phyloP scores from a whole-genome alignment of 2,113 vertebrate genomes.

The Cyanoramphus novaezelandiae region DNA sequence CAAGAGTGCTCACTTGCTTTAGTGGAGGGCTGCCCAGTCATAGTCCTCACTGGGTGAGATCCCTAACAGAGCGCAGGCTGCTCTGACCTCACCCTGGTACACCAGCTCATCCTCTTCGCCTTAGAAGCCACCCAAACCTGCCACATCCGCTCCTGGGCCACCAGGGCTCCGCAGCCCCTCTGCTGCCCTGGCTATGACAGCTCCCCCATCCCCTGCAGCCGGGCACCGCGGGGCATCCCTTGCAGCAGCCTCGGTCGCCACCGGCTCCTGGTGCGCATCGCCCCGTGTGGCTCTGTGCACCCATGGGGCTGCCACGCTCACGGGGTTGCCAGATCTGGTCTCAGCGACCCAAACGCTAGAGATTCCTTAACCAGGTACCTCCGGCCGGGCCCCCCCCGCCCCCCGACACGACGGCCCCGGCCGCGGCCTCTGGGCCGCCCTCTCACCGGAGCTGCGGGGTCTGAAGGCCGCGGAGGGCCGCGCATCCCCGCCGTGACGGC shows the following conservation, averaged over 20 bases:
- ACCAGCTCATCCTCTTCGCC: background rate
- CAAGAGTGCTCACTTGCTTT: background rate
- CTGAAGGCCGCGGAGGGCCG: background rate
- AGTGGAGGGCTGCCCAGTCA: too few species aligned
- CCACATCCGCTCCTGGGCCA: background rate
- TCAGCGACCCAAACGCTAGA: background rate
- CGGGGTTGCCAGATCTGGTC: background rate
- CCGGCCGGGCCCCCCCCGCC: background rate
- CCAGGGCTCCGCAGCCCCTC: background rate
- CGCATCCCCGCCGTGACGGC: background rate
- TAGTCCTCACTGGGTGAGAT: fast-evolving
- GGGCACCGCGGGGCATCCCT: background rate
- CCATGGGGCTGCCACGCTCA: background rate
- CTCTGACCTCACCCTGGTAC: background rate
- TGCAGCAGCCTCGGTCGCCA: background rate
- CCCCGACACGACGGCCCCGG: background rate
- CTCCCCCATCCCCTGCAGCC: background rate
- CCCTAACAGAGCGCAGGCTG: background rate
- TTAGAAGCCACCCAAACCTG: background rate
- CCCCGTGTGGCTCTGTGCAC: background rate
- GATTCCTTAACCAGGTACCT: fast-evolving
- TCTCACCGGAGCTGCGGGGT: background rate
- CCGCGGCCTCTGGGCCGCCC: background rate
- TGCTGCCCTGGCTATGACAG: background rate
- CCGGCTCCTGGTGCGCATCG: background rate